These are phyloP conservation scores for Gambusia affinis DNA, from an alignment of 2,113 vertebrate genomes.

Conservation along the genomic window DNA sequence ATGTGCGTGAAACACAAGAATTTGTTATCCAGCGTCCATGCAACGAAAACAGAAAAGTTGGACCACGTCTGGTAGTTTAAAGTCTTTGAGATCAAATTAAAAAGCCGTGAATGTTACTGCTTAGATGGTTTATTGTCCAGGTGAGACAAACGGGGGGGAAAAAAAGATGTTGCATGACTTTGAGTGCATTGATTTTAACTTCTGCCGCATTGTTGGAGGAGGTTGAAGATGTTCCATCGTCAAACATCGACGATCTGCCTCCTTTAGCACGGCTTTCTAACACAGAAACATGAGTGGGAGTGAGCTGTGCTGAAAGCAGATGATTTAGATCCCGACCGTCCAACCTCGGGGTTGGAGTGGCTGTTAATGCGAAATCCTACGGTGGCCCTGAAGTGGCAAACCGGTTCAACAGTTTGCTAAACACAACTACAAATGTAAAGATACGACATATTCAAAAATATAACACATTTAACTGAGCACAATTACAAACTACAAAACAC, in stretches of 20 bases:
- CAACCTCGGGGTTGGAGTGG: conserved; percentile 39
- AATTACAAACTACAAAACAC: too few species aligned
- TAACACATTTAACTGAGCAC: too few species aligned
- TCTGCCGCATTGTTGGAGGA: conserved; percentile 41
- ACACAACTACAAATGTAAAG: too few species aligned
- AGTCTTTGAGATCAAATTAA: neutral
- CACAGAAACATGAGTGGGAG: conserved; percentile 16
- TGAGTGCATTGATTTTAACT: conserved; percentile 17
- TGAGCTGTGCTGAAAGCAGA: conserved; percentile 27
- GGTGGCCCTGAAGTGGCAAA: too few species aligned
- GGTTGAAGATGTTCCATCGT: conserved; percentile 6
- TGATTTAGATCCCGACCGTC: conserved; percentile 28
- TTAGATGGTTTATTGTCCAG: conserved; percentile 4
- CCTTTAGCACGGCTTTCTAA: conserved; percentile 37
- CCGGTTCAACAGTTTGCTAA: too few species aligned
- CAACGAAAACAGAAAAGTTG: conserved; percentile 48
- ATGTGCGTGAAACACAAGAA: conserved; percentile 24
- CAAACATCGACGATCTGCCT: conserved; percentile 7
- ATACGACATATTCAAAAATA: too few species aligned
- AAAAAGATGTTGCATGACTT: conserved; percentile 19
- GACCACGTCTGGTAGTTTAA: conserved; percentile 17
- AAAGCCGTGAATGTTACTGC: conserved; percentile 3
- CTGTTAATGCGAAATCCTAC: too few species aligned
- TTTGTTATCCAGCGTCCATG: conserved; percentile 56
- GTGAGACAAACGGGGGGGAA: neutral